These are phyloP conservation scores for Phaetusa simplex DNA, from an alignment of 2,113 vertebrate genomes.

Conservation along the genomic window DNA sequence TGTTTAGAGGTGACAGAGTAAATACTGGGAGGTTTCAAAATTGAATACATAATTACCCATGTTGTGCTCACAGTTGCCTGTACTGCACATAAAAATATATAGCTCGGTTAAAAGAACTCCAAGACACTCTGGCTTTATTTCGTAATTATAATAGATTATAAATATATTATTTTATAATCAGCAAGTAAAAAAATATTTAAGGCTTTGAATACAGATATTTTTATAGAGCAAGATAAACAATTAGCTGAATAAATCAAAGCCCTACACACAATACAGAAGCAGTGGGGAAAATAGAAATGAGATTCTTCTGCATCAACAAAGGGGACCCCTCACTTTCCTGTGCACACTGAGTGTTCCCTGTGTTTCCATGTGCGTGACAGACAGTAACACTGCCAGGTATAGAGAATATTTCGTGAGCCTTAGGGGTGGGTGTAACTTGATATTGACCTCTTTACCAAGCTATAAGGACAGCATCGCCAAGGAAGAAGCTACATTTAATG, in stretches of 20 bases:
- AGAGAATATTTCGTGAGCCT: background rate
- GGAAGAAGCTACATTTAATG: background rate
- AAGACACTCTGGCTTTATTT: background rate
- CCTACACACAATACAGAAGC: background rate
- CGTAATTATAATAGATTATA: fast-evolving
- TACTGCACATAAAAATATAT: background rate
- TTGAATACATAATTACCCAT: background rate
- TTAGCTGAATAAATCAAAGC: background rate
- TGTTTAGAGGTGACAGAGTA: background rate
- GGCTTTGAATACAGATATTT: background rate
- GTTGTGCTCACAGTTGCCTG: background rate
- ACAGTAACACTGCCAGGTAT: background rate
- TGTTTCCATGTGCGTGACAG: fast-evolving
- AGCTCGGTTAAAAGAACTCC: background rate
- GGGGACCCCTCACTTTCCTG: background rate
- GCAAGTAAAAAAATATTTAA: background rate
- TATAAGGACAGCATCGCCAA: background rate
- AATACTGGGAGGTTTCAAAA: background rate
- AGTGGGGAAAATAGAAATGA: background rate
- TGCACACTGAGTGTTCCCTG: background rate
- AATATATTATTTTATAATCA: background rate
- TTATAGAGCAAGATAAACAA: background rate
- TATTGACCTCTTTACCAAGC: background rate
- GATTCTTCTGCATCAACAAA: background rate
- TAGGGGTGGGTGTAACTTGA: background rate